phyloP scores from a whole-genome alignment of 2,888 invertebrate genomes.

The Erpobdella octoculata region DNA sequence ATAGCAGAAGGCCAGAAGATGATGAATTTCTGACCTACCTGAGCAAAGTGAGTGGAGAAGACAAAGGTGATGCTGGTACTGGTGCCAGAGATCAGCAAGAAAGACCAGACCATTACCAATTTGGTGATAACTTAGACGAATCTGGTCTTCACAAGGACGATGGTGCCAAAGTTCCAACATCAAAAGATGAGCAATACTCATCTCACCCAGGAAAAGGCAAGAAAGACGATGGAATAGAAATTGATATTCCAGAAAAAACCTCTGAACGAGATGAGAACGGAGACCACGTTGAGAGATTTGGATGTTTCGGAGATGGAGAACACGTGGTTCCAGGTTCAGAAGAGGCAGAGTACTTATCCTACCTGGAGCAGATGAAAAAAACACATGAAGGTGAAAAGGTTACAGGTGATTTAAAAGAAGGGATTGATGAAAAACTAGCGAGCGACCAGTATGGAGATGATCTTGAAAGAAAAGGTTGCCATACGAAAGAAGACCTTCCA shows the following conservation, averaged over 20 bases:
- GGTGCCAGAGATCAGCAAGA: not conserved
- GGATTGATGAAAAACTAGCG: not conserved
- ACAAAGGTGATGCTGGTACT: not conserved
- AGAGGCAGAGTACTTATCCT: not conserved
- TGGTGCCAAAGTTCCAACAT: not conserved
- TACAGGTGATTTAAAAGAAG: not conserved
- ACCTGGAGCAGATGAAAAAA: not conserved
- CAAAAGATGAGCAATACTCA: not conserved
- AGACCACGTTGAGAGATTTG: not conserved
- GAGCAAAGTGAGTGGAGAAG: not conserved
- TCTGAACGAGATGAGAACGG: not conserved
- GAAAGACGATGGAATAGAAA: not conserved
- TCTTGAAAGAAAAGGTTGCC: not conserved
- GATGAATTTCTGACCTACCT: slow-evolving; percentile 6
- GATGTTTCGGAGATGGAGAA: not conserved
- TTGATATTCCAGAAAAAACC: not conserved
- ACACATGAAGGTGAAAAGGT: too few relatives aligned
- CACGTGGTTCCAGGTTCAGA: not conserved
- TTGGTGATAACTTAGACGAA: not conserved
- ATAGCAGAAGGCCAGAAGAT: too few relatives aligned
- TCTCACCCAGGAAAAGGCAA: not conserved
- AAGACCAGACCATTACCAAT: not conserved
- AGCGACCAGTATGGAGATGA: not conserved
- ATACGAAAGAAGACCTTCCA: too few relatives aligned
- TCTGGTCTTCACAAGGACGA: not conserved